phyloP scores from a whole-genome alignment of 2,797 vertebrate species.

The Chiroxiphia lanceolata region DNA sequence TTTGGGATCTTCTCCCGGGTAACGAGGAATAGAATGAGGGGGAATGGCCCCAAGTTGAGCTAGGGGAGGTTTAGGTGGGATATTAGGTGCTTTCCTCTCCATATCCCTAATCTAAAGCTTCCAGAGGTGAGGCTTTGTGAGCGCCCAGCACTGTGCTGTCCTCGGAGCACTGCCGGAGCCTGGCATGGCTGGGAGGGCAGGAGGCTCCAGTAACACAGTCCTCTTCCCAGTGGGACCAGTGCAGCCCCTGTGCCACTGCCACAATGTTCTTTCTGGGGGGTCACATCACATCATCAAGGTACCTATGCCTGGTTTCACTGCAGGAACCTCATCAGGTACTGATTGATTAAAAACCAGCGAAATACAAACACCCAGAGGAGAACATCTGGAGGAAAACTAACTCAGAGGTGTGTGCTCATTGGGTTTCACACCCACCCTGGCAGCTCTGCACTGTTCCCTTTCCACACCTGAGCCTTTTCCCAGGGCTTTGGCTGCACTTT shows the following conservation, averaged over 20 bases:
- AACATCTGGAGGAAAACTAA: not conserved
- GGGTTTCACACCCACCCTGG: not conserved
- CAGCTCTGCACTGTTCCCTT: not conserved
- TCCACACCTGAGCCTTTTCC: not conserved
- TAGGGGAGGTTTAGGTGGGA: not conserved
- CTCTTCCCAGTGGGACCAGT: not conserved
- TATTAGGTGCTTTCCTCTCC: not conserved
- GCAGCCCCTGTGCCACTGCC: not conserved
- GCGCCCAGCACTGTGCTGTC: not conserved
- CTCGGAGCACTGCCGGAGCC: not conserved
- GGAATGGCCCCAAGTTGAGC: not conserved
- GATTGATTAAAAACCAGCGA: not conserved
- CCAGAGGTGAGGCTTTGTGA: not conserved
- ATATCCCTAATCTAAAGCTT: not conserved
- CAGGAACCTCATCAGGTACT: not conserved
- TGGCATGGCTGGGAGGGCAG: not conserved
- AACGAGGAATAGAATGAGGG: not conserved
- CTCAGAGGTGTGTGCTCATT: not conserved
- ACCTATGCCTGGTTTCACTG: not conserved
- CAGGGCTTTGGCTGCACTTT: not conserved
- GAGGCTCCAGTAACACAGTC: fast-evolving
- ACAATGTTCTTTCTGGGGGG: not conserved
- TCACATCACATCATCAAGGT: fast-evolving
- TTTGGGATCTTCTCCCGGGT: not conserved
- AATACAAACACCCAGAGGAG: not conserved